Evolutionary conservation across 2,888 invertebrate genomes (phyloP), one percentile per base, ranked within the genome.

Genomic region (Lampropteryx suffumata): DNA sequence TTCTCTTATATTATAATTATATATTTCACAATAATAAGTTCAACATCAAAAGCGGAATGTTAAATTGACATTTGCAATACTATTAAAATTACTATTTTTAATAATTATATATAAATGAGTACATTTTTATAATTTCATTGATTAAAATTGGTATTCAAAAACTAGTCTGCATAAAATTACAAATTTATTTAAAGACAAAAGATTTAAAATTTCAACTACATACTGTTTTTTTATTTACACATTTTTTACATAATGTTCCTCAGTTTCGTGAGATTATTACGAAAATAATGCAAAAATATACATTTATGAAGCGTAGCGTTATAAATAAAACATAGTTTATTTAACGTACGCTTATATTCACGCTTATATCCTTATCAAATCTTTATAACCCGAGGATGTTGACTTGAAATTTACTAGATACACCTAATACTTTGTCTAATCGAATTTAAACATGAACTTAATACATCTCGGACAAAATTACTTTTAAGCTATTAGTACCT

Each of bases 41-140:
- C 65, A 76, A 85, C 83, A 84, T 67, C 76, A 64, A 84, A 85
- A 87, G 87, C 87, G 78, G 82, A 80, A 79, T 84, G 79, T 79
- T 35, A 74, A 79, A 79, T 76, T 79, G 76, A 78, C 73, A 48
- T 52, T 27, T 49, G 42, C 50, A 48, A 36, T 30, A 33, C 29
- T 33, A 46, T 39, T 41, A 41, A 3, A n/a, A n/a, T n/a, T 6
- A 26, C 12, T 36, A 40, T 12, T 27, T 12, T 33, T 30, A 11
- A 32, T 30, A 28, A 8, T 39, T 36, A 33, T 37, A 35, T 24
- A 36, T 42, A 28, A 27, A 39, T 39, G 39, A 37, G 33, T 53
- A 53, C 50, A 40, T 50, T 55, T 35, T 49, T 17, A 30, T 49
- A 43, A 47, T 45, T 44, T 48, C 17, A 33, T 42, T 40, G 24